Evolutionary conservation across 2,888 invertebrate species (phyloP).

Genomic region (Amphipoea lucens): DNA sequence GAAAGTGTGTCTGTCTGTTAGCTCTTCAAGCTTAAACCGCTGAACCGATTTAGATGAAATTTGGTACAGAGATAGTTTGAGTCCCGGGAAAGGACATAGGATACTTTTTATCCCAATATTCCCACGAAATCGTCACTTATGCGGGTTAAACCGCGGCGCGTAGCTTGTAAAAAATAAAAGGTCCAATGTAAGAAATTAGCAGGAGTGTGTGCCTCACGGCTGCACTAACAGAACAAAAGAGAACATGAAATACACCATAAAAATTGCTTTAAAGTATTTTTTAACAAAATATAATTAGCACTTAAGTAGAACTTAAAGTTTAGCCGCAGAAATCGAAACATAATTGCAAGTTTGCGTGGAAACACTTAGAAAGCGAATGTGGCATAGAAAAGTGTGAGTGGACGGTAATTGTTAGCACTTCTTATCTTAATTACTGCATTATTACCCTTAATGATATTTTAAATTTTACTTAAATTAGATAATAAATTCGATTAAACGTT

Average conservation of each 20-base stretch:
- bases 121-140: too few species aligned
- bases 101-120: too few species aligned
- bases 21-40: too few species aligned
- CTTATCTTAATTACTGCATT: slow-evolving; percentile 39
- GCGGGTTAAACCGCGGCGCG: too few species aligned
- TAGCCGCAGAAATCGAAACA: not conserved
- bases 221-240: not conserved
- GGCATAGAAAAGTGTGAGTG: slow-evolving; percentile 8
- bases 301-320: not conserved
- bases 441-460: slow-evolving; percentile 10
- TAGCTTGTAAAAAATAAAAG: not conserved
- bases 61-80: too few species aligned
- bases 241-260: not conserved
- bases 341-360: slow-evolving; percentile 25
- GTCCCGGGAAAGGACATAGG: too few species aligned
- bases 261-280: not conserved
- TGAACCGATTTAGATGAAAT: too few species aligned
- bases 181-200: not conserved
- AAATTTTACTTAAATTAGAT: slow-evolving; percentile 19
- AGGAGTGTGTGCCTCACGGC: not conserved
- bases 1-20: too few species aligned
- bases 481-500: slow-evolving; percentile 11
- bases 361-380: slow-evolving; percentile 21
- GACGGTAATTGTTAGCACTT: slow-evolving; percentile 13
- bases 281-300: not conserved